Percentiles rank a stretch among this genome's conserved stretches.
Evolutionary conservation across 2,113 vertebrate genomes (phyloP).

Genomic region (Pycnonotus jocosus): DNA sequence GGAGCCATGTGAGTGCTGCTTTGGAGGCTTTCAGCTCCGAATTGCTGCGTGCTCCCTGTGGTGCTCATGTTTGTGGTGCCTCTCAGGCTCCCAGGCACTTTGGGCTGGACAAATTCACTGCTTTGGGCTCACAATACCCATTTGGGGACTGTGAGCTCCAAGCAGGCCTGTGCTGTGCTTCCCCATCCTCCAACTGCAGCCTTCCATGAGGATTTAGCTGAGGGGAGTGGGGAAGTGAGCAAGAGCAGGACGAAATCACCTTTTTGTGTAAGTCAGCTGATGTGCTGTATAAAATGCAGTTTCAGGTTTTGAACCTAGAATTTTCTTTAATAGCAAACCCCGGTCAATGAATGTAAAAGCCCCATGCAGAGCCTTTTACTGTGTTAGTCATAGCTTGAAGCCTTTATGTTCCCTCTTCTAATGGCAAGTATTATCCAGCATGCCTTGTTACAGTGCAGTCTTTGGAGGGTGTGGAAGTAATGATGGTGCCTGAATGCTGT

Average conservation of each 20-base stretch:
- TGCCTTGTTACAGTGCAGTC: constrained; percentile 54
- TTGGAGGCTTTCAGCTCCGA: not conserved
- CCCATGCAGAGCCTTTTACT: constrained; percentile 64
- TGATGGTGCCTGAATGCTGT: constrained; percentile 72
- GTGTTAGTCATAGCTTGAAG: constrained; percentile 74
- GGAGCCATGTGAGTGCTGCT: not conserved
- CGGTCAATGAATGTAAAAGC: constrained; percentile 67
- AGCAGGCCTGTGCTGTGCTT: not conserved
- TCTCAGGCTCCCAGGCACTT: rapidly evolving
- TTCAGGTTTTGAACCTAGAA: constrained; percentile 51
- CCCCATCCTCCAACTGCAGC: not conserved
- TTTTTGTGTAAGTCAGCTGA: constrained; percentile 36
- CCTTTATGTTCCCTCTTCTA: constrained; percentile 72
- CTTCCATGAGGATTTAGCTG: not conserved
- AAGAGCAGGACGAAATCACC: not conserved
- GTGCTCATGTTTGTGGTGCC: not conserved
- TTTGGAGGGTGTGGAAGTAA: constrained; percentile 74
- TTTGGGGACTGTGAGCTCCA: not conserved
- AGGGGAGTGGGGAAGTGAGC: not conserved
- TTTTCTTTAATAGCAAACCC: constrained; percentile 66
- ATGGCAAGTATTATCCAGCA: constrained; percentile 72
- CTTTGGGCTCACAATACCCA: not conserved
- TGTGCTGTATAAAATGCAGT: not conserved
- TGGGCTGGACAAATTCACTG: rapidly evolving
- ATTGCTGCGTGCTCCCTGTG: not conserved